Percentiles rank a stretch among this genome's conserved stretches.
phyloP scores from a whole-genome alignment of 2,888 invertebrate species.

The Acanthosepion esculentum region DNA sequence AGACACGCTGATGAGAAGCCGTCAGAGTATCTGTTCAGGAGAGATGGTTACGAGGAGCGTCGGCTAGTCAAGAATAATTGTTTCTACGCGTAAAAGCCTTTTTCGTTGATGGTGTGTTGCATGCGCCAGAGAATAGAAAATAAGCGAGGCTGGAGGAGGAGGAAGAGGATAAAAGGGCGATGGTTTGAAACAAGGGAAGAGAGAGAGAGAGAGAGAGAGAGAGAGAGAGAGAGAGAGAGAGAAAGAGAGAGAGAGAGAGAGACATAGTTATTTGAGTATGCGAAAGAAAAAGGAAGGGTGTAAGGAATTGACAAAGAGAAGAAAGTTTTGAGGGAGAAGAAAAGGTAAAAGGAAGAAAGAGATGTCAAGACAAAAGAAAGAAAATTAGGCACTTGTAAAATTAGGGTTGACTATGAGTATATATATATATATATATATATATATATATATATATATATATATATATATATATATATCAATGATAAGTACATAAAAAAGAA shows the following conservation, averaged over 20 bases:
- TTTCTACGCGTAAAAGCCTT: neutral
- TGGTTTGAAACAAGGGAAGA: neutral
- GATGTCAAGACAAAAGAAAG: neutral
- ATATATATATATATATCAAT: no score
- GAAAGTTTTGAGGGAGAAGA: neutral
- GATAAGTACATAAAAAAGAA: no score
- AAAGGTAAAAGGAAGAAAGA: neutral
- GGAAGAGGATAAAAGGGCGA: neutral
- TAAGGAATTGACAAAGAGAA: neutral
- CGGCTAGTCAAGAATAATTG: neutral
- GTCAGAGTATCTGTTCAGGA: neutral
- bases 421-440: no score
- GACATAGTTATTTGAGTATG: no score
- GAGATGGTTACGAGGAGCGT: neutral
- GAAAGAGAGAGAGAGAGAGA: neutral
- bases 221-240: neutral
- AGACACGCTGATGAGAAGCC: conserved; percentile 4
- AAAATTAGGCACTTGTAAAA: neutral
- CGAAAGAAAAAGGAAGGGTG: neutral
- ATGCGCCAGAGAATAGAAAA: neutral
- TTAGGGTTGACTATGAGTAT: no score
- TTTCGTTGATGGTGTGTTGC: no score
- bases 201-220: neutral
- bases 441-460: no score
- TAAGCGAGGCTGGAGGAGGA: neutral